Evolutionary conservation across 2,888 invertebrate genomes (phyloP).

Genomic region (Oeneis ivallda): DNA sequence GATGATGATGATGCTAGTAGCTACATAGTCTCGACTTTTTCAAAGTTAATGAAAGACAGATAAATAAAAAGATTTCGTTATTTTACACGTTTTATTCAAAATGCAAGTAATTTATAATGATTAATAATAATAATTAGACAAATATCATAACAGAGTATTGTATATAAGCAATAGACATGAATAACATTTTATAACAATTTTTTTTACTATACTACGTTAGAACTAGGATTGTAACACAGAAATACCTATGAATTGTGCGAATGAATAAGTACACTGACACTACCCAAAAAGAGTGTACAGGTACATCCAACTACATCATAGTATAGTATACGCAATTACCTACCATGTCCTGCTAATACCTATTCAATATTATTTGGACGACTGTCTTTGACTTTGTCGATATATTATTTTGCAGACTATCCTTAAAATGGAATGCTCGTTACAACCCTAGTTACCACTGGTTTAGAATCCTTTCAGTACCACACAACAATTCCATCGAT

Average conservation of each 20-base stretch:
- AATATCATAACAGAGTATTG: constrained; percentile 68
- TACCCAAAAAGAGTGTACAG: too few species aligned
- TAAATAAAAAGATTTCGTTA: constrained; percentile 3
- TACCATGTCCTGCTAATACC: too few species aligned
- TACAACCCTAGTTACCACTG: constrained; percentile 9
- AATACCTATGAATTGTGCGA: background rate
- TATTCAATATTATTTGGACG: too few species aligned
- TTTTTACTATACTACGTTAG: background rate
- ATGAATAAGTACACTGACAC: background rate
- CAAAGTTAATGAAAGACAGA: background rate
- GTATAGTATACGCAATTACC: too few species aligned
- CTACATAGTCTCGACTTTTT: too few species aligned
- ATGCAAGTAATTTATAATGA: constrained; percentile 54
- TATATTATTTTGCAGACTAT: background rate
- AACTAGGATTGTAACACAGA: constrained; percentile 11
- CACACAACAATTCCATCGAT: constrained; percentile 4
- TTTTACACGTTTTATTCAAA: constrained; percentile 47
- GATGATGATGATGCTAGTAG: too few species aligned
- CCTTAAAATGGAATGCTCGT: background rate
- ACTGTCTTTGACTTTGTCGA: background rate
- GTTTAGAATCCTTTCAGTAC: constrained; percentile 5
- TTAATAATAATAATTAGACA: constrained; percentile 54
- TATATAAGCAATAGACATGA: constrained; percentile 42
- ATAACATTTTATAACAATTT: constrained; percentile 15
- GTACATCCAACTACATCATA: too few species aligned